A percentile compares a stretch with the other conserved stretches of the same genome.
phyloP scores from a whole-genome alignment of 92 coral and sea anemone species.

The Actinernus sp. region DNA sequence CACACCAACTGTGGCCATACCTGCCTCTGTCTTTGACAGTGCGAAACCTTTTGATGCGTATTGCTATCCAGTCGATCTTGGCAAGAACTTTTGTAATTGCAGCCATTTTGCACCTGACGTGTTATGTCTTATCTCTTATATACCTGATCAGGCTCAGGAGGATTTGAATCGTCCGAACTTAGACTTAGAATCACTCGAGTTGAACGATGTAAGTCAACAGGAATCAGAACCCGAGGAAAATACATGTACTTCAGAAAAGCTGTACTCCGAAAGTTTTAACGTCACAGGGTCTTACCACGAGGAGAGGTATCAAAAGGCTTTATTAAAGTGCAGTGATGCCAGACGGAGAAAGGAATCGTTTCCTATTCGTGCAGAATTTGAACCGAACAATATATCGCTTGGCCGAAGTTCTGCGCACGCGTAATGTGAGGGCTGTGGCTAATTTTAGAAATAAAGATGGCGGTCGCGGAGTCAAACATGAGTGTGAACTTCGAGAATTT shows the following conservation, averaged over 20 bases:
- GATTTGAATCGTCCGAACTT: no score
- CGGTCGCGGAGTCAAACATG: background rate
- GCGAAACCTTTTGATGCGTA: background rate
- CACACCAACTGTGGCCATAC: background rate
- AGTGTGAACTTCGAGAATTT: slow-evolving; percentile 3
- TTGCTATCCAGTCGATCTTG: slow-evolving; percentile 9
- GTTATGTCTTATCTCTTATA: background rate
- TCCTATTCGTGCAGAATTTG: no score
- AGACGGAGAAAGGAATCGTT: no score
- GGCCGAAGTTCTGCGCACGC: slow-evolving; percentile 15
- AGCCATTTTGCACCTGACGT: slow-evolving; percentile 1
- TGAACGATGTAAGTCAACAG: no score
- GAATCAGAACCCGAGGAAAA: no score
- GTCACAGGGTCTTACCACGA: no score
- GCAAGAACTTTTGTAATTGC: background rate
- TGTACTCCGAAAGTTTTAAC: no score
- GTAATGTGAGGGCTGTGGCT: slow-evolving; percentile 13
- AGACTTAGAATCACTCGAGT: no score
- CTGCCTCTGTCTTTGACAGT: background rate
- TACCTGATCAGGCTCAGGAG: no score
- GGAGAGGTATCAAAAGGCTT: no score
- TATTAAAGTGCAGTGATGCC: no score
- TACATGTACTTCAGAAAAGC: no score
- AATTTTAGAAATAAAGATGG: background rate
- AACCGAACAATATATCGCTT: slow-evolving; percentile 2